Evolutionary conservation across 2,113 vertebrate species (phyloP).

Genomic region (Myiozetetes cayanensis): DNA sequence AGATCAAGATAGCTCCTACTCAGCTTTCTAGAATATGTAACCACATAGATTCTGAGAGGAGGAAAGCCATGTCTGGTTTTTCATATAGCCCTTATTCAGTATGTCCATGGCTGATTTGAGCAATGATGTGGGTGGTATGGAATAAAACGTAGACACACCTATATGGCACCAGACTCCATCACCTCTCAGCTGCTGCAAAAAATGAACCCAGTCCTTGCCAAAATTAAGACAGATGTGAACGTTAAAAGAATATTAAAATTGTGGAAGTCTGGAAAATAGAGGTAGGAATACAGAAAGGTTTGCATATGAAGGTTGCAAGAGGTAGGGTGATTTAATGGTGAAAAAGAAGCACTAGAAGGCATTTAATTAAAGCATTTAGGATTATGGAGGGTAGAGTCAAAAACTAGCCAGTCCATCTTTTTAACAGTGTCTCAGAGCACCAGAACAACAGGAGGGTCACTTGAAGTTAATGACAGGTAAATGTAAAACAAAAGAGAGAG

Average conservation of each 20-base stretch:
- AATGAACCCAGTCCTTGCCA: neutral
- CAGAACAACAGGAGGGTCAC: constrained; percentile 59
- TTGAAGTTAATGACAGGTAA: constrained; percentile 63
- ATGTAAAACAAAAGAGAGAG: constrained; percentile 61
- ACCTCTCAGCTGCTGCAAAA: neutral
- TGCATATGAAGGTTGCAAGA: neutral
- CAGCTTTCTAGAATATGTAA: neutral
- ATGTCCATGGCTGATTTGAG: neutral
- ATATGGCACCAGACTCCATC: neutral
- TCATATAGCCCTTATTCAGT: neutral
- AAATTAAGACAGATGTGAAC: neutral
- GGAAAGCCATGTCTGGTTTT: neutral
- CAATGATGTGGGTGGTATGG: neutral
- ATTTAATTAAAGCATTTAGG: constrained; percentile 57
- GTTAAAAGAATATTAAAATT: neutral
- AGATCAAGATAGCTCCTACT: neutral
- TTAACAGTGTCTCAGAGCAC: constrained; percentile 26
- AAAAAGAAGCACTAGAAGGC: neutral
- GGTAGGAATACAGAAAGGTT: neutral
- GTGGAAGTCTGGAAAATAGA: neutral
- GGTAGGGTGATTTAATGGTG: neutral
- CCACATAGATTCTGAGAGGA: neutral
- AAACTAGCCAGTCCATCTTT: constrained; percentile 47
- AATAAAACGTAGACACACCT: neutral
- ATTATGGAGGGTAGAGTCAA: constrained; percentile 16